These are phyloP conservation scores for Oenanthe melanoleuca DNA, from an alignment of 2,113 vertebrate species.

Conservation along the genomic window DNA sequence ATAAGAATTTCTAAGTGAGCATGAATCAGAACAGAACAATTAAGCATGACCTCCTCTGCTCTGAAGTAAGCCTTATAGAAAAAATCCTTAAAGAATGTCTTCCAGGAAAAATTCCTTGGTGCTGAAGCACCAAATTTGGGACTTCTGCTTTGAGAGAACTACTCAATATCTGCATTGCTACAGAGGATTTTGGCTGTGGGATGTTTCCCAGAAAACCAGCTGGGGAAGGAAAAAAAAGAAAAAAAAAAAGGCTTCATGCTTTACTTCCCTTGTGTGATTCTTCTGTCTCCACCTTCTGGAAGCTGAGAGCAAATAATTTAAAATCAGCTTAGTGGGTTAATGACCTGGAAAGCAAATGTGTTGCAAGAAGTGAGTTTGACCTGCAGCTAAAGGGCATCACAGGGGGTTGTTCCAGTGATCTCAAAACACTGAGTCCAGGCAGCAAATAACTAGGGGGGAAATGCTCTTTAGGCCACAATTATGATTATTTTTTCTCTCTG, in stretches of 20 bases:
- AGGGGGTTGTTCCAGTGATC: neutral
- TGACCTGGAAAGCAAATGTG: constrained; percentile 3
- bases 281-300: constrained; percentile 67
- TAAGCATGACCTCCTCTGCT: neutral
- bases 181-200: neutral
- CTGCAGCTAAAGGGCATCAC: neutral
- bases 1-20: neutral
- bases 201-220: neutral
- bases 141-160: neutral
- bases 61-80: neutral
- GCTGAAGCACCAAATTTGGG: neutral
- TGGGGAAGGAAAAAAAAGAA: neutral
- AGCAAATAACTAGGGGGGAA: neutral
- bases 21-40: neutral
- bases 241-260: neutral
- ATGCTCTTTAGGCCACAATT: neutral
- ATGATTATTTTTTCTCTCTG: neutral
- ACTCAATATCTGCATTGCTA: neutral
- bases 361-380: neutral
- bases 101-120: neutral
- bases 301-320: constrained; percentile 25
- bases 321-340: neutral
- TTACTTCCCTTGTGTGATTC: neutral
- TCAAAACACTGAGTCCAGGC: neutral
- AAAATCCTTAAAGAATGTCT: neutral